Conservation (phyloP, 1,140 invertebrate species). For the Plectrocnemia conspersa region DNA sequence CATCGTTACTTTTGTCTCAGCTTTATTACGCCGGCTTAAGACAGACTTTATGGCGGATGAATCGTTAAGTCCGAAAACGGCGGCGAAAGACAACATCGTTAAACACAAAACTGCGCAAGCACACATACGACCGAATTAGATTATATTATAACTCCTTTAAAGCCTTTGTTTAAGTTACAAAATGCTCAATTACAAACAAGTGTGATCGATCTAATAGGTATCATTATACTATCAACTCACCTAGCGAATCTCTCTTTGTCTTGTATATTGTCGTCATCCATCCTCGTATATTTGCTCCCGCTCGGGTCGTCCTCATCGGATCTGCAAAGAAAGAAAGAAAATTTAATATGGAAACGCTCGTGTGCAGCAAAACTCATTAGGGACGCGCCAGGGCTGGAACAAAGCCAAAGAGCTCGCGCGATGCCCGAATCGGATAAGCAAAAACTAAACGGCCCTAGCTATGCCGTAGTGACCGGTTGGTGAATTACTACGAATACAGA, state of each 20-base stretch:
- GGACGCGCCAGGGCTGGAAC: background rate
- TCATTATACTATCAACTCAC: slow-evolving; percentile 53
- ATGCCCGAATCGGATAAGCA: no score
- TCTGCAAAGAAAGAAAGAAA: slow-evolving; percentile 48
- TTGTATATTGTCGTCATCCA: slow-evolving; percentile 90
- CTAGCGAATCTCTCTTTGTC: slow-evolving; percentile 94
- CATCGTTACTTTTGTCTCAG: slow-evolving; percentile 29
- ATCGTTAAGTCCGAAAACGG: slow-evolving; percentile 32
- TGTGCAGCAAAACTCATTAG: no score
- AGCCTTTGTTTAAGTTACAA: no score
- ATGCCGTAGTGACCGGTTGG: no score
- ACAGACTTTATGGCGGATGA: slow-evolving; percentile 23
- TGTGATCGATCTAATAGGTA: no score
- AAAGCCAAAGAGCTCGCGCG: background rate
- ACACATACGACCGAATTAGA: no score
- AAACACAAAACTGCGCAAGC: slow-evolving; percentile 27
- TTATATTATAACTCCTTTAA: no score
- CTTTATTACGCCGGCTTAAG: slow-evolving; percentile 34
- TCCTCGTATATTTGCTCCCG: slow-evolving; percentile 73
- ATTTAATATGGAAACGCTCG: background rate
- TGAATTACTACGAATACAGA: no score
- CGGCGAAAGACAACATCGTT: slow-evolving; percentile 33
- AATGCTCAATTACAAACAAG: no score
- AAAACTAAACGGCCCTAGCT: no score
- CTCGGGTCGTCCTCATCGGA: slow-evolving; percentile 82